Conservation (phyloP, 2,113 vertebrate species). For the Theropithecus gelada region DNA sequence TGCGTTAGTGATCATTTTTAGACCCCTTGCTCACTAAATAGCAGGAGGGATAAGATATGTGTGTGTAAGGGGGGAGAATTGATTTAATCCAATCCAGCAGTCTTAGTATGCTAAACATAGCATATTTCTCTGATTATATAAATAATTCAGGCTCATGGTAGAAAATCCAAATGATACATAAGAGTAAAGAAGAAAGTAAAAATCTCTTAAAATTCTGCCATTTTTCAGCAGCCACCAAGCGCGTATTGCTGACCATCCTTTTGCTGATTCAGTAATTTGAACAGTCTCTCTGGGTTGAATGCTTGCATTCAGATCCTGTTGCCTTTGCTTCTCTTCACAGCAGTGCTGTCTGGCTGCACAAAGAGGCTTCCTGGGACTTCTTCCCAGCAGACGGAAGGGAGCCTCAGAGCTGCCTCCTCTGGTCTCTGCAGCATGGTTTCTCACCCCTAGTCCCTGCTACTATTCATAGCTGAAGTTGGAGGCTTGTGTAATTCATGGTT, state of each 20-base stretch:
- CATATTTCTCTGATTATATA: background rate
- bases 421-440: background rate
- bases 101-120: background rate
- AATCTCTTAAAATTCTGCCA: background rate
- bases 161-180: background rate
- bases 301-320: background rate
- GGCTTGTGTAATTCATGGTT: background rate
- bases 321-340: background rate
- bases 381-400: background rate
- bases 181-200: slow-evolving; percentile 2
- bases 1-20: background rate
- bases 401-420: background rate
- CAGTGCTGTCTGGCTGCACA: background rate
- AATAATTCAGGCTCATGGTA: background rate
- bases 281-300: background rate
- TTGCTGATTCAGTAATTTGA: background rate
- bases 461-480: background rate
- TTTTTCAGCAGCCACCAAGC: too few relatives aligned
- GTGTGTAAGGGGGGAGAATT: background rate
- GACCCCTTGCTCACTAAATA: background rate
- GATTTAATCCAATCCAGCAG: background rate
- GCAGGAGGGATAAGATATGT: background rate
- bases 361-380: background rate
- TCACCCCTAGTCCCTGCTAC: background rate
- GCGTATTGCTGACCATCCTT: background rate